Percentiles rank a stretch among this genome's conserved stretches.
Evolutionary conservation across 2,113 vertebrate genomes (phyloP).

Genomic region (Potamarius usumacintae): DNA sequence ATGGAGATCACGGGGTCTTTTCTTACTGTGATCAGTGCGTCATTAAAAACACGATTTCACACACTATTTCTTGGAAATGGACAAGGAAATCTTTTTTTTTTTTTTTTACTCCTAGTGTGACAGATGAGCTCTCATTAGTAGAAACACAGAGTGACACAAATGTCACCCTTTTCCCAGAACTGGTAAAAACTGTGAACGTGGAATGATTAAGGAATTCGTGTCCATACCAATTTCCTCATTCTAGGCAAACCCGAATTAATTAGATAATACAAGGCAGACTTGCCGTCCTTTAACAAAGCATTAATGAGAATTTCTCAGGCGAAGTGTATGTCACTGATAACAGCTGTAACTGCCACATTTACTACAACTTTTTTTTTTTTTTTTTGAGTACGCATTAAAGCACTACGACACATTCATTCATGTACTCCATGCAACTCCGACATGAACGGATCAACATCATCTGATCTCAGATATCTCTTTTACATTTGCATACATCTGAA

Average conservation of each 20-base stretch:
- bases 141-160: constrained; percentile 7
- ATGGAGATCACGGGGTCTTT: not conserved
- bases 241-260: not conserved
- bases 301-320: not conserved
- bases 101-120: not conserved
- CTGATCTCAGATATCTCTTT: constrained; percentile 11
- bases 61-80: not conserved
- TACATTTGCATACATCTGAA: constrained; percentile 39
- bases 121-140: not conserved
- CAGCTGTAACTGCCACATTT: constrained; percentile 38
- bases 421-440: not conserved
- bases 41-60: constrained; percentile 13
- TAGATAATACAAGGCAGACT: not conserved
- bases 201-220: not conserved
- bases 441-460: not conserved
- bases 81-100: not conserved
- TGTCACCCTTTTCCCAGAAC: not conserved
- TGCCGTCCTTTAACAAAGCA: not conserved
- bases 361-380: not conserved
- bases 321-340: not conserved
- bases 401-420: not conserved
- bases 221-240: not conserved
- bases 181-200: not conserved
- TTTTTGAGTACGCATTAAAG: not conserved
- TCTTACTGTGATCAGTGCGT: not conserved